Evolutionary conservation across 2,797 vertebrate genomes (phyloP).

Genomic region (Ctenopoma kingsleyae): DNA sequence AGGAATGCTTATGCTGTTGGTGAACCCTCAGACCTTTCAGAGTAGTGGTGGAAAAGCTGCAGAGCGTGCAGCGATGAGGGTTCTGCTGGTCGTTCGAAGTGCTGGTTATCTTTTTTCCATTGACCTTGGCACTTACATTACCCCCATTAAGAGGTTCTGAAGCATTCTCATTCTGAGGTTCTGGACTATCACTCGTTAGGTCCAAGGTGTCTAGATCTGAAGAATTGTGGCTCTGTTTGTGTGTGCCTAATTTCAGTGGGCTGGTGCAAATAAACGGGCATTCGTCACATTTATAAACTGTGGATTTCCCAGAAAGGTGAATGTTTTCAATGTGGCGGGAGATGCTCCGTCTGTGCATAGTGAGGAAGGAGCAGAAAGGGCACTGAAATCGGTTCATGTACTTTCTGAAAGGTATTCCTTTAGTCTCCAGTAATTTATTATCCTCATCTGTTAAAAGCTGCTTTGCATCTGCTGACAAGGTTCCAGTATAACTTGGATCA

Average conservation of each 20-base stretch:
- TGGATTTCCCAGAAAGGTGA: slow-evolving; percentile 95
- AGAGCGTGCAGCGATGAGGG: slow-evolving; percentile 94
- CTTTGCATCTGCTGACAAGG: slow-evolving; percentile 89
- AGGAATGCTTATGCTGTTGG: slow-evolving; percentile 99
- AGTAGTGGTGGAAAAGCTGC: slow-evolving; percentile 96
- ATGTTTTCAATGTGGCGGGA: slow-evolving; percentile 99
- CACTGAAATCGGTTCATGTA: slow-evolving; percentile 99
- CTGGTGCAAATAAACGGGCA: slow-evolving; percentile 98
- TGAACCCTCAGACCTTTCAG: slow-evolving; percentile 98
- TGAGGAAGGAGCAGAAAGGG: slow-evolving; percentile 97
- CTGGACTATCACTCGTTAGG: slow-evolving; percentile 89
- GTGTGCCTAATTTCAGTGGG: slow-evolving; percentile 91
- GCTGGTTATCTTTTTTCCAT: slow-evolving; percentile 89
- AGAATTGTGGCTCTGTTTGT: slow-evolving; percentile 92
- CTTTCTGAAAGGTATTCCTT: slow-evolving; percentile 96
- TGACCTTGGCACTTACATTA: slow-evolving; percentile 84
- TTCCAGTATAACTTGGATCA: slow-evolving; percentile 91
- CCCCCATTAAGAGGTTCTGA: slow-evolving; percentile 87
- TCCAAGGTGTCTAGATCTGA: slow-evolving; percentile 93
- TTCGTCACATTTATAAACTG: slow-evolving; percentile 96
- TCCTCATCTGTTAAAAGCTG: slow-evolving; percentile 94
- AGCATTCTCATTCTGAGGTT: slow-evolving; percentile 85
- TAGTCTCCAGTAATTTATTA: slow-evolving; percentile 96
- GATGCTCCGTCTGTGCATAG: slow-evolving; percentile 96
- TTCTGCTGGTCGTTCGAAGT: slow-evolving; percentile 86